Base-by-base conservation (phyloP, 1,140 invertebrate genomes). In the Archegozetes longisetosus region DNA sequence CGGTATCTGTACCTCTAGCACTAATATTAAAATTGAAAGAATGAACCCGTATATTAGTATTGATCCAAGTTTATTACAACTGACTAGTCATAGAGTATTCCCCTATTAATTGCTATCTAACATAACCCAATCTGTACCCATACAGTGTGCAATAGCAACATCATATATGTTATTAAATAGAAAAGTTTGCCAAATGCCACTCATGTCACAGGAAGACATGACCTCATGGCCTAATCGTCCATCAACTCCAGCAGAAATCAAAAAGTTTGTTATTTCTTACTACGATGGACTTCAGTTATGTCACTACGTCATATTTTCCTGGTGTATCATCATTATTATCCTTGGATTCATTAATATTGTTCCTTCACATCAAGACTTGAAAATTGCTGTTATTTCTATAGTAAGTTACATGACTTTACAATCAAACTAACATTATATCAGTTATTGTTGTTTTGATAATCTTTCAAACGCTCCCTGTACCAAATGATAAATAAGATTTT, bases 281-380 rank as follows among this genome's bases (percentile, higher is more conserved):
- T 58, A 58, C 27, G 57, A 58, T 29, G 9, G 17, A 13, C 14
- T 58, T 17, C 25, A 50, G 17, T 20, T 24, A 6, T 51, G 26
- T 58, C 57, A 58, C 2, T 50, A 3, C 1, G 4, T 4, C 6
- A 13, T 51, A 3, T 17, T 49, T 51, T 9, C 4, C 23, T 58
- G 57, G 57, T 58, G 47, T 9, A 17, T 27, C 1, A 12, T 40
- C n/a, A n/a, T 58, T 13, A 20, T 58, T 24, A 12, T 40, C 12
- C 24, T 58, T n/a, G 51, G 47, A 6, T 52, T 2, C 1, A 50
- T 51, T 6, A 58, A 58, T 27, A 51, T 58, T 40, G 28, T 58
- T 17, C 57, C 57, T 3, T 27, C 14, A 17, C 46, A 58, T 22
- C 46, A 58, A 28, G 57, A 58, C 25, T 13, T 23, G 13, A 55